phyloP scores from a whole-genome alignment of 2,888 invertebrate genomes.

The Nymphalis polychloros region DNA sequence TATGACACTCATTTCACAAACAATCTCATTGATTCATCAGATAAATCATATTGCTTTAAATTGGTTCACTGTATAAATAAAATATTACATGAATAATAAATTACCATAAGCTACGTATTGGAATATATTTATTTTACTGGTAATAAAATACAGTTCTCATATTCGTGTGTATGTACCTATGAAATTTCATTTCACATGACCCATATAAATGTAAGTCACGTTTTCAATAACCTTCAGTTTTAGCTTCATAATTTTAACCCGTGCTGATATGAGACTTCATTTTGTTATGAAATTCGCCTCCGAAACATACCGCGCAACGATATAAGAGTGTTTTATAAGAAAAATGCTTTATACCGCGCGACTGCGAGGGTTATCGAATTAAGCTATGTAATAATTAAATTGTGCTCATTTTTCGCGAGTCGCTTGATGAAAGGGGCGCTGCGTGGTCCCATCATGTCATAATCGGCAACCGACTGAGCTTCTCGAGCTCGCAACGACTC shows the following conservation, averaged over 20 bases:
- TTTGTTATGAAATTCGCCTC: slow-evolving; percentile 74
- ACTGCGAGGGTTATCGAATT: slow-evolving; percentile 23
- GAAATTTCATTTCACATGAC: slow-evolving; percentile 66
- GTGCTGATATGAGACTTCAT: slow-evolving; percentile 77
- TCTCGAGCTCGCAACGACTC: slow-evolving; percentile 55
- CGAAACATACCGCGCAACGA: slow-evolving; percentile 50
- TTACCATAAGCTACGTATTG: slow-evolving; percentile 31
- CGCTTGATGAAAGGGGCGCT: slow-evolving; percentile 17
- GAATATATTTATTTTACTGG: slow-evolving; percentile 39
- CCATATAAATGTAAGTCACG: slow-evolving; percentile 81
- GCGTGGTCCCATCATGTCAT: slow-evolving; percentile 41
- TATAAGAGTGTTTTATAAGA: slow-evolving; percentile 38
- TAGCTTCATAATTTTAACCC: slow-evolving; percentile 81
- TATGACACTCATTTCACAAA: slow-evolving; percentile 9
- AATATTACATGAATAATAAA: slow-evolving; percentile 34
- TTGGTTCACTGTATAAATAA: slow-evolving; percentile 29
- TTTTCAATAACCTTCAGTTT: slow-evolving; percentile 82
- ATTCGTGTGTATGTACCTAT: slow-evolving; percentile 44
- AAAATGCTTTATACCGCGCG: slow-evolving; percentile 31
- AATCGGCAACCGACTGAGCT: slow-evolving; percentile 56
- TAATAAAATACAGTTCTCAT: slow-evolving; percentile 42
- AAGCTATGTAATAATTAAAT: slow-evolving; percentile 30
- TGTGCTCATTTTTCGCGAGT: slow-evolving; percentile 26
- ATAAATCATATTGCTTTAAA: slow-evolving; percentile 17
- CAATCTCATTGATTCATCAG: slow-evolving; percentile 19